These are phyloP conservation scores for Hymenochirus boettgeri DNA, from an alignment of 2,113 vertebrate genomes.

Conservation along the genomic window DNA sequence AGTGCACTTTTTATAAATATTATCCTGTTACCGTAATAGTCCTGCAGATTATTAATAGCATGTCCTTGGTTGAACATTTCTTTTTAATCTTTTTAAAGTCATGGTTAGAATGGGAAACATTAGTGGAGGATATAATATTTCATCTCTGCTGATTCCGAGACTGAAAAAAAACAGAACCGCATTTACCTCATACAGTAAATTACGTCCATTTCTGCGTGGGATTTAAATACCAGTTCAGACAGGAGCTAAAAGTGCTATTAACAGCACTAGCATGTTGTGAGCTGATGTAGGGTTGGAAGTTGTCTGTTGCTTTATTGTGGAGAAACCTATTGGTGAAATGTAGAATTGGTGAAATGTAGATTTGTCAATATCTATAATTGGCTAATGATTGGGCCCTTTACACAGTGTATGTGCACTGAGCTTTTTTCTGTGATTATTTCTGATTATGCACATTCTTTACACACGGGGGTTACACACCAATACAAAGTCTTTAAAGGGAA, in stretches of 20 bases:
- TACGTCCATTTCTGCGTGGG: conserved; percentile 14
- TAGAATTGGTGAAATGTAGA: conserved; percentile 5
- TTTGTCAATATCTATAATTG: conserved; percentile 18
- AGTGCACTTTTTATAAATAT: not conserved
- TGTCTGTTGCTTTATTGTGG: not conserved
- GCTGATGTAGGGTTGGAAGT: conserved; percentile 22
- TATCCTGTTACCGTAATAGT: not conserved
- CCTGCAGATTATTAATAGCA: not conserved
- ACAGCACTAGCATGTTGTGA: conserved; percentile 7
- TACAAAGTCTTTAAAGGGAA: no score
- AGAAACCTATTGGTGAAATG: not conserved
- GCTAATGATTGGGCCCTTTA: not conserved
- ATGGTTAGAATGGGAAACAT: conserved; percentile 5
- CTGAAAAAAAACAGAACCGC: not conserved
- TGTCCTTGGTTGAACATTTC: conserved; percentile 7
- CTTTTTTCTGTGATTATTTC: no score
- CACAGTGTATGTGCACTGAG: no score
- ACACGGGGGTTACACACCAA: no score
- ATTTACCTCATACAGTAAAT: conserved; percentile 17
- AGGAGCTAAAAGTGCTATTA: conserved; percentile 24
- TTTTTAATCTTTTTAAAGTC: not conserved
- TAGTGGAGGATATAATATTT: conserved; percentile 24
- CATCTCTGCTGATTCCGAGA: conserved; percentile 12
- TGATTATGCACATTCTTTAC: no score
- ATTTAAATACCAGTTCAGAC: conserved; percentile 32